Percentiles rank a stretch among this genome's conserved stretches.
Evolutionary conservation across 2,797 vertebrate genomes (phyloP).

Genomic region (Hipposideros larvatus): DNA sequence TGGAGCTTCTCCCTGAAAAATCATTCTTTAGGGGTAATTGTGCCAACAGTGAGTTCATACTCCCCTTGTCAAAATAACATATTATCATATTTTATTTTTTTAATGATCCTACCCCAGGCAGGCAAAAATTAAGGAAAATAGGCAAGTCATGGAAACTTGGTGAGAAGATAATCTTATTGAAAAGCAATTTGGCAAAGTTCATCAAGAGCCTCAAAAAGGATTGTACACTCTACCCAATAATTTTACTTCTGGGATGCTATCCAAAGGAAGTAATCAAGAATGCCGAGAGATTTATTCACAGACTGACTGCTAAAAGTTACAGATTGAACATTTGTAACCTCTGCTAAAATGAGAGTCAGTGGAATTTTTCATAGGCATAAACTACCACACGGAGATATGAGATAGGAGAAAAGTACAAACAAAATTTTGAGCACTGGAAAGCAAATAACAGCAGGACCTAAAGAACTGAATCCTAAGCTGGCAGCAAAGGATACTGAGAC

Average conservation of each 20-base stretch:
- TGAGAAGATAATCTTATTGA: conserved; percentile 58
- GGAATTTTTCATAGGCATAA: conserved; percentile 72
- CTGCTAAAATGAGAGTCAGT: conserved; percentile 59
- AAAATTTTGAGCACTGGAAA: conserved; percentile 64
- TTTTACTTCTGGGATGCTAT: conserved; percentile 65
- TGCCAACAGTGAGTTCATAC: conserved; percentile 35
- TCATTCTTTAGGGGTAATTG: neutral
- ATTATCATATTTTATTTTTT: conserved; percentile 52
- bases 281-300: conserved; percentile 59
- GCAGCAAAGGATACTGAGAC: conserved; percentile 54
- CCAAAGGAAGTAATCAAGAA: conserved; percentile 77
- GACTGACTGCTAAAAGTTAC: conserved; percentile 64
- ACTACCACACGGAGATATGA: conserved; percentile 43
- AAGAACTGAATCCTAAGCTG: conserved; percentile 57
- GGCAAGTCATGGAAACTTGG: conserved; percentile 57
- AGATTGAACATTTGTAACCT: conserved; percentile 57
- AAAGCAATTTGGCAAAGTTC: conserved; percentile 70
- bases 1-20: conserved; percentile 46
- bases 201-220: conserved; percentile 64
- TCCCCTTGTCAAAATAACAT: conserved; percentile 36
- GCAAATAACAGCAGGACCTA: conserved; percentile 45
- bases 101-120: conserved; percentile 4
- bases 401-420: conserved; percentile 65
- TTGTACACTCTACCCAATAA: conserved; percentile 54
- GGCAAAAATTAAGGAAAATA: conserved; percentile 58